Conservation (phyloP, 2,888 invertebrate species). For the Parapristionchus giblindavisi region DNA sequence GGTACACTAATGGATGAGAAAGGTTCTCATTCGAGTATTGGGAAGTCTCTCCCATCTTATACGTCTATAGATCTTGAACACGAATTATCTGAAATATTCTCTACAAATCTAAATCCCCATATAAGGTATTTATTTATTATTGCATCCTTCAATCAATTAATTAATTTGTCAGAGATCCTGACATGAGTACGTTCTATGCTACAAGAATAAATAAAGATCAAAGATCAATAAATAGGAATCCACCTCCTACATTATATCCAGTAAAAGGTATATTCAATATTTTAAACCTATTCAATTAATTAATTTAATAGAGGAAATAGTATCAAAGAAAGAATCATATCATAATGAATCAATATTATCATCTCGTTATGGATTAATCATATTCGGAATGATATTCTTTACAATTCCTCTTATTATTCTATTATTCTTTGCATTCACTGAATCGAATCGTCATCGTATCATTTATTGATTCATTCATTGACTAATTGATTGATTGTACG, state of each 20-base stretch:
- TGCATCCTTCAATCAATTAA: background rate
- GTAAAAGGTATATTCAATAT: conserved; percentile 3
- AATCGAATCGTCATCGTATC: background rate
- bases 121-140: background rate
- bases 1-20: no score
- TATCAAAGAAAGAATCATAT: background rate
- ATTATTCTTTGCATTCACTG: conserved; percentile 18
- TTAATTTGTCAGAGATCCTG: background rate
- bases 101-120: conserved; percentile 29
- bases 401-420: conserved; percentile 17
- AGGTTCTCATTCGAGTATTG: no score
- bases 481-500: background rate
- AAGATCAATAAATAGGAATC: background rate
- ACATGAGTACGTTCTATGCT: conserved; percentile 17
- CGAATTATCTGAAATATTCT: conserved; percentile 20
- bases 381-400: conserved; percentile 5
- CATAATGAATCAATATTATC: background rate
- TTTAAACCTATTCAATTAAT: no score
- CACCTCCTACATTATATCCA: conserved; percentile 5
- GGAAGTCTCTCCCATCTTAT: conserved; percentile 16
- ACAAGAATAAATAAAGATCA: background rate
- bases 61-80: conserved; percentile 31
- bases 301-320: background rate
- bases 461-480: background rate
- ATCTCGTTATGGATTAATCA: background rate